These are phyloP conservation scores for Oceanodroma leucorhoa DNA, from an alignment of 2,797 vertebrate species.

Conservation along the genomic window DNA sequence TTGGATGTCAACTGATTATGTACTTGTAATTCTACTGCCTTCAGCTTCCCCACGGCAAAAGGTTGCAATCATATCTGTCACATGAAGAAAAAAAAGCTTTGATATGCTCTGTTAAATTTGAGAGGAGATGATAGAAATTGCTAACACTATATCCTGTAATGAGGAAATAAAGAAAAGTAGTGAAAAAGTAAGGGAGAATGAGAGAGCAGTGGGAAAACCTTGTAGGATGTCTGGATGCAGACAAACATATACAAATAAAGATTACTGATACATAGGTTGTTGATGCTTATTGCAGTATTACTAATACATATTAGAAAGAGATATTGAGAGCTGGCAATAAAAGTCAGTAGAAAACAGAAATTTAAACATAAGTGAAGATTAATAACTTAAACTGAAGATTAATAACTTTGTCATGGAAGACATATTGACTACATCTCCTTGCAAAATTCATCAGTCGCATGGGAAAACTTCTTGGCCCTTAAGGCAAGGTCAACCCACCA, in stretches of 20 bases:
- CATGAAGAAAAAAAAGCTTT: background rate
- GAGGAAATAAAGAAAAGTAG: background rate
- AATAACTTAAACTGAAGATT: background rate
- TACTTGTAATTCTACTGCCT: background rate
- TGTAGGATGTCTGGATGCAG: background rate
- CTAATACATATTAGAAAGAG: background rate
- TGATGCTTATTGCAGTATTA: background rate
- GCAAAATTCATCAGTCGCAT: background rate
- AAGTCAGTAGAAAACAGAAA: background rate
- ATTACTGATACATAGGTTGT: background rate
- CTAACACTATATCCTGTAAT: background rate
- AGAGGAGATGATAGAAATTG: background rate
- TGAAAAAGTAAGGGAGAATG: background rate
- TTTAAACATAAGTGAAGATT: background rate
- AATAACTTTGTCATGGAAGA: background rate
- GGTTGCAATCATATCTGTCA: background rate
- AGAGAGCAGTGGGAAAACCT: background rate
- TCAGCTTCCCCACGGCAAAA: background rate
- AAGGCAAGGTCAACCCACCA: background rate
- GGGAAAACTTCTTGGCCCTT: background rate
- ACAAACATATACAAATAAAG: background rate
- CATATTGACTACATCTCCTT: background rate
- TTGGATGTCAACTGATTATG: background rate
- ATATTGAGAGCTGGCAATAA: background rate
- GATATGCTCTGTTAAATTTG: background rate